Evolutionary conservation across 2,113 vertebrate species (phyloP), one percentile per base, ranked within the genome.

Genomic region (Bubo scandiacus): DNA sequence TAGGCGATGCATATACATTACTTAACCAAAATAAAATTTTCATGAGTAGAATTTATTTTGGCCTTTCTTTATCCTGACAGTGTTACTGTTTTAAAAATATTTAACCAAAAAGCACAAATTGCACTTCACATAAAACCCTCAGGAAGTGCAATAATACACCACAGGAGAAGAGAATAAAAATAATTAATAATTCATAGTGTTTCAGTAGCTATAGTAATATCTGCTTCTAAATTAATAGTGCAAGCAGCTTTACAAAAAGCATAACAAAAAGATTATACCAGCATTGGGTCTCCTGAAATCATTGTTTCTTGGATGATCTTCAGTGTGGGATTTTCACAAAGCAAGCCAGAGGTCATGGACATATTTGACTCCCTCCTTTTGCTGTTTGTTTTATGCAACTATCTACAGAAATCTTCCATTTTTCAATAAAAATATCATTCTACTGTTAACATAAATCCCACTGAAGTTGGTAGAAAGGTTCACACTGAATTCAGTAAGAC

Each of bases 11-110:
- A 52, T 81, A 77, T 87, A 77, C 22, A 79, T 94, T 95, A 92
- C 86, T 96, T 91, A 85, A 86, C 30, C 73, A 95, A 96, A 96
- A 92, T 96, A 96, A 86, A 96, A 71, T 63, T 93, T 93, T 95
- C 59, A 86, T 81, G 65, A 93, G 80, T 55, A 81, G 57, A 96
- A 95, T 96, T 91, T 94, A 80, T 91, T 96, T 93, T 97, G 81
- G 54, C 66, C 89, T 96, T 89, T 91, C 54, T 92, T 89, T 72
- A 65, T 82, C 77, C 74, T 87, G 65, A 54, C 57, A 61, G 4
- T 78, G 38, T 94, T 68, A 68, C 18, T 81, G 36, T 57, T 93
- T 94, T 72, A 84, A 94, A 96, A 94, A 91, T 77, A 87, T 49
- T 94, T 92, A 89, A 89, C 72, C 36, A 54, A 94, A 91, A 75